Percentiles rank a stretch among this genome's conserved stretches.
These are phyloP conservation scores for Xanthostigma xanthostigma DNA, from an alignment of 2,888 invertebrate genomes.

Conservation along the genomic window DNA sequence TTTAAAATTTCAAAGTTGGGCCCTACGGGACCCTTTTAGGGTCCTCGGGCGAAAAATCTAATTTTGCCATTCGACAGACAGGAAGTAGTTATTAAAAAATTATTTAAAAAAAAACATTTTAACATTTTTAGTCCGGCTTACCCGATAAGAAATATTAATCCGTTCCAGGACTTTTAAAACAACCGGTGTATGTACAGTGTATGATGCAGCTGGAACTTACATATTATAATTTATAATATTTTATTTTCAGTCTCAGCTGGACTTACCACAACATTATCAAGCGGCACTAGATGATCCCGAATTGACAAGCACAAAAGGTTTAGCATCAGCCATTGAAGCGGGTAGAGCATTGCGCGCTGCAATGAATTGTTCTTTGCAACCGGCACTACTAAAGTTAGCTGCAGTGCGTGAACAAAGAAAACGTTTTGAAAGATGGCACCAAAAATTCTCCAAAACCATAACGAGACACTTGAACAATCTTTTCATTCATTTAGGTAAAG, in stretches of 20 bases:
- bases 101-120: no score
- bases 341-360: slow-evolving; percentile 60
- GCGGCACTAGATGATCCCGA: slow-evolving; percentile 57
- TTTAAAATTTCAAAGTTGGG: no score
- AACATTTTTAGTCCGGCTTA: no score
- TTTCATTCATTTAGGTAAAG: slow-evolving; percentile 74
- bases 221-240: slow-evolving; percentile 6
- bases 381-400: slow-evolving; percentile 45
- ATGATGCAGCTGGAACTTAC: no score
- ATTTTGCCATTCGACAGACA: no score
- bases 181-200: no score
- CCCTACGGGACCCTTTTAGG: no score
- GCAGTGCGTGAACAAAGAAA: slow-evolving; percentile 72
- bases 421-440: slow-evolving; percentile 59
- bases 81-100: no score
- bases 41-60: no score
- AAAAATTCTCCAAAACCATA: slow-evolving; percentile 67
- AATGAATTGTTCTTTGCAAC: slow-evolving; percentile 52
- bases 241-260: slow-evolving; percentile 42
- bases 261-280: slow-evolving; percentile 51
- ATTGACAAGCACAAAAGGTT: slow-evolving; percentile 44
- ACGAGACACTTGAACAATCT: slow-evolving; percentile 86
- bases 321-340: slow-evolving; percentile 48
- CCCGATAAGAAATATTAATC: no score
- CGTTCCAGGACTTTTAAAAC: no score